Evolutionary conservation across 2,113 vertebrate species (phyloP).

Genomic region (Corythornis madagascariensis): DNA sequence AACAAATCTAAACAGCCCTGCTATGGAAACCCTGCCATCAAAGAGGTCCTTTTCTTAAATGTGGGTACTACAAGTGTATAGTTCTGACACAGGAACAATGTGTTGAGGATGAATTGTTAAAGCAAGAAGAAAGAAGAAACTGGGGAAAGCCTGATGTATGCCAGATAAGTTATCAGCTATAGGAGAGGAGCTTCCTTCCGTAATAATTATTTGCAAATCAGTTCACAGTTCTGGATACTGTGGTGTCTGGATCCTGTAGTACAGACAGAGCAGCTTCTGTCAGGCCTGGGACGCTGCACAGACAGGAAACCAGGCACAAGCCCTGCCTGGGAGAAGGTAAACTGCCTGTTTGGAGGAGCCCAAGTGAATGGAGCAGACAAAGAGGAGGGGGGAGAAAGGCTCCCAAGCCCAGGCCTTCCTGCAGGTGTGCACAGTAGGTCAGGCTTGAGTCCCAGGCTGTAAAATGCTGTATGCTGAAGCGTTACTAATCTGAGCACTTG

Average conservation of each 20-base stretch:
- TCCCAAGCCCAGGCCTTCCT: slow-evolving; percentile 15
- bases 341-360: not conserved
- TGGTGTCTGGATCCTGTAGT: not conserved
- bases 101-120: not conserved
- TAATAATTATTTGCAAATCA: slow-evolving; percentile 42
- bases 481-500: not conserved
- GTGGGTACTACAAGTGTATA: not conserved
- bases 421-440: slow-evolving; percentile 40
- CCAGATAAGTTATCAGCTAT: slow-evolving; percentile 48
- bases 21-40: not conserved
- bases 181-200: slow-evolving; percentile 1
- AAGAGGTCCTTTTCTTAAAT: slow-evolving; percentile 14
- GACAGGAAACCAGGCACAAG: slow-evolving; percentile 25
- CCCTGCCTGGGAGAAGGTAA: slow-evolving; percentile 15
- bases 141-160: slow-evolving; percentile 13
- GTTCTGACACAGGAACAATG: not conserved
- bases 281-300: slow-evolving; percentile 8
- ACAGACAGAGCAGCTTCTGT: slow-evolving; percentile 19
- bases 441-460: not conserved
- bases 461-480: not conserved
- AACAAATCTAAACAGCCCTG: slow-evolving; percentile 47
- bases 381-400: not conserved
- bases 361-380: slow-evolving; percentile 10
- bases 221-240: not conserved
- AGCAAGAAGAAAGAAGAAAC: not conserved